Evolutionary conservation across 2,888 invertebrate genomes (phyloP), one percentile per base, ranked within the genome.

Genomic region (Heliconius ismenius): DNA sequence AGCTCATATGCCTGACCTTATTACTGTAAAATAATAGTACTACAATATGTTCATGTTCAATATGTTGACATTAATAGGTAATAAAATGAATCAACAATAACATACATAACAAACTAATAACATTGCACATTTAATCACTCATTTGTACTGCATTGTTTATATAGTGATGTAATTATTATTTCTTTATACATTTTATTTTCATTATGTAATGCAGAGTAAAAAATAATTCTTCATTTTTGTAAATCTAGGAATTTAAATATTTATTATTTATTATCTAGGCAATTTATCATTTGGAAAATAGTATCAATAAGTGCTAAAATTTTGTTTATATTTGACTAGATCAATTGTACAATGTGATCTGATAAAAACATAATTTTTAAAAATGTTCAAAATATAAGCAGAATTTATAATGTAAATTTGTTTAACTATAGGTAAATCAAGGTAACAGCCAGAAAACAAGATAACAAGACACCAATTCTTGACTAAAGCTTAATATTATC

Each of bases 81-180:
- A 75, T 69, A 32, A n/a, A 36, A 67, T 60, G 75, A 58, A 62
- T 68, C 43, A 69, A 68, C 54, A 54, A 58, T 54, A 49, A 54
- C 62, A 68, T 68, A 54, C 68, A 68, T 62, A 60, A 43, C 62
- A 26, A 24, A 9, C 32, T 32, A 58, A 70, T 24, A 62, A 36
- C 26, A 73, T 39, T 73, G 60, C 39, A 73, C 26, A 73, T 73
- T 75, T 62, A 68, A 68, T 68, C 28, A 69, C 60, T 65, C 60
- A 65, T 54, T 43, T 68, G 26, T 58, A 60, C 58, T 58, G 13
- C 4, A 68, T 64, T 65, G n/a, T 49, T 49, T 28, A 68, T 28
- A 28, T 15, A 62, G 9, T 39, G 36, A 49, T 4, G 36, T 49
- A 74, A 13, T 65, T n/a, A 21, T 21, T 32, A 21, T 36, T 32